phyloP scores from a whole-genome alignment of 1,140 invertebrate genomes.

The Solenopsis invicta region DNA sequence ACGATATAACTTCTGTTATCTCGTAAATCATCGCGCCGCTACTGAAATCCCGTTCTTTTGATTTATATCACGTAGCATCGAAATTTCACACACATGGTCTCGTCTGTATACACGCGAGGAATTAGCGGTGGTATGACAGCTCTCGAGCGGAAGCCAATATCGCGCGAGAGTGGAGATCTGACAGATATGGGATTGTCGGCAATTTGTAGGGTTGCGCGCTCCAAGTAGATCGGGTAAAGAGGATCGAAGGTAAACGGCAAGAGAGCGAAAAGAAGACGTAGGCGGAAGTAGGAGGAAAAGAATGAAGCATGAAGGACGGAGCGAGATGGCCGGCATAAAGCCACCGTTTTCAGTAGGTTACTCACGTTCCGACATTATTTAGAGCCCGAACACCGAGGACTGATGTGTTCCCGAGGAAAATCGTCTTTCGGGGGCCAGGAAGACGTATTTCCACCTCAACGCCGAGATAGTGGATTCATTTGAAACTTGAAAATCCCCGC shows the following conservation, averaged over 20 bases:
- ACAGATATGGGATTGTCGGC: constrained; percentile 71
- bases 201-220: constrained; percentile 70
- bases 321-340: constrained; percentile 33
- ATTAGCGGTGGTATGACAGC: constrained; percentile 58
- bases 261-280: neutral
- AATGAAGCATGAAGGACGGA: neutral
- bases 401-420: constrained; percentile 72
- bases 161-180: constrained; percentile 26
- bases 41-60: constrained; percentile 31
- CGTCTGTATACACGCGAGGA: constrained; percentile 28
- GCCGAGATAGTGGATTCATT: constrained; percentile 70
- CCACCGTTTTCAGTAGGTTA: constrained; percentile 71
- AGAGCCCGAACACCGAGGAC: constrained; percentile 71
- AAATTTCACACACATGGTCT: constrained; percentile 32
- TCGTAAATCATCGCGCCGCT: constrained; percentile 39
- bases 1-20: constrained; percentile 28
- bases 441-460: constrained; percentile 69
- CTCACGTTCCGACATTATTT: constrained; percentile 78
- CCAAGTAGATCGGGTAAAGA: constrained; percentile 58
- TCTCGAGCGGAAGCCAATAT: constrained; percentile 58
- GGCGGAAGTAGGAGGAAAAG: constrained; percentile 29
- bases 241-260: constrained; percentile 28
- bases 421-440: constrained; percentile 61
- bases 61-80: constrained; percentile 48
- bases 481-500: constrained; percentile 51